These are phyloP conservation scores for Paratrypauchen microcephalus DNA, from an alignment of 2,797 vertebrate species.

Conservation along the genomic window DNA sequence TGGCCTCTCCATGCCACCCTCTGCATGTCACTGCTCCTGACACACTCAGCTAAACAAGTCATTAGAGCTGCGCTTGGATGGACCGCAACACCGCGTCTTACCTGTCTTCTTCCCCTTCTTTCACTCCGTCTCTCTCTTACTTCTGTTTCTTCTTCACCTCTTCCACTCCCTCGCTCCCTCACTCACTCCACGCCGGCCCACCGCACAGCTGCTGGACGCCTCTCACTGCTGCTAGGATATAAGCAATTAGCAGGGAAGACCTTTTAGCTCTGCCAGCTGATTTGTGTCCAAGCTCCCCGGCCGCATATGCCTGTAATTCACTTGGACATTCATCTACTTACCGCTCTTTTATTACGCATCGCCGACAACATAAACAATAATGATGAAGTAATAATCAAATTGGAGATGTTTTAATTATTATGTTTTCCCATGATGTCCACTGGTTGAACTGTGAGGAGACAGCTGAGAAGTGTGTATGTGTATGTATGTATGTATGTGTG, in stretches of 20 bases:
- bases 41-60: conserved; percentile 71
- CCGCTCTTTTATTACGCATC: conserved; percentile 76
- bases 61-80: conserved; percentile 68
- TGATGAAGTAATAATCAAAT: conserved; percentile 77
- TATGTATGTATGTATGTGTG: conserved; percentile 27
- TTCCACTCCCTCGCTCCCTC: conserved; percentile 56
- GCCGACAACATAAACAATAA: conserved; percentile 74
- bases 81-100: conserved; percentile 61
- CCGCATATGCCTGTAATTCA: conserved; percentile 79
- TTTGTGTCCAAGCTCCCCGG: conserved; percentile 61
- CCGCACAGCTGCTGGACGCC: conserved; percentile 53
- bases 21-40: conserved; percentile 68
- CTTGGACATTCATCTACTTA: conserved; percentile 75
- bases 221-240: conserved; percentile 66
- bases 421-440: conserved; percentile 66
- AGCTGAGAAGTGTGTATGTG: conserved; percentile 62
- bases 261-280: conserved; percentile 74
- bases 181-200: conserved; percentile 30
- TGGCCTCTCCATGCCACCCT: conserved; percentile 51
- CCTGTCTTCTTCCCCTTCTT: conserved; percentile 49
- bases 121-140: conserved; percentile 59
- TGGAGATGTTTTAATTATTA: conserved; percentile 68
- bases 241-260: conserved; percentile 76
- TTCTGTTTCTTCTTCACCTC: conserved; percentile 57
- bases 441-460: conserved; percentile 77